Percentiles rank a stretch among this genome's conserved stretches.
These are phyloP conservation scores for Geotria australis DNA, from an alignment of 2,797 vertebrate genomes.

Conservation along the genomic window DNA sequence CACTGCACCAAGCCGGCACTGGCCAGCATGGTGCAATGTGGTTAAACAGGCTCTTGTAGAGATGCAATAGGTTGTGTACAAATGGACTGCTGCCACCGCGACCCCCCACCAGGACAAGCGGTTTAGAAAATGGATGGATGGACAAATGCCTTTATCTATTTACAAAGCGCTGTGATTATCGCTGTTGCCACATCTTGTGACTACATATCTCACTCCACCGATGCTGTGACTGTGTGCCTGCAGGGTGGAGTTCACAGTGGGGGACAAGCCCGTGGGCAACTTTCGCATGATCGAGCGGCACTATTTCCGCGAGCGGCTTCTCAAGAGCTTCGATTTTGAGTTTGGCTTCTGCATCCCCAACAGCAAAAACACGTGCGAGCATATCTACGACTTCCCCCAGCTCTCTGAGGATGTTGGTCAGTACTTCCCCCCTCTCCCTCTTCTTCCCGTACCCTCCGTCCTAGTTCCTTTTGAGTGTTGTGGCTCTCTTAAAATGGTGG, in stretches of 20 bases:
- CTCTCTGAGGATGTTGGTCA: conserved; percentile 82
- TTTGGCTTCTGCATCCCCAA: conserved; percentile 97
- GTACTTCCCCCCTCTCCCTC: conserved; percentile 6
- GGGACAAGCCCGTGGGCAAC: conserved; percentile 82
- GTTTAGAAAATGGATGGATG: no score
- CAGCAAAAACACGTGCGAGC: conserved; percentile 93
- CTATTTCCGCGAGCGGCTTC: conserved; percentile 65
- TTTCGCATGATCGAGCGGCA: conserved; percentile 97
- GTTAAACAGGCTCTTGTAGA: no score
- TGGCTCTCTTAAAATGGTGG: not conserved
- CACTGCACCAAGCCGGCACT: no score
- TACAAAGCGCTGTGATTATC: no score
- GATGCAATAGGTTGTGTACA: no score
- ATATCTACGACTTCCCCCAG: conserved; percentile 84
- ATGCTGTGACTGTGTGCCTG: not conserved
- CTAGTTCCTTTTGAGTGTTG: not conserved
- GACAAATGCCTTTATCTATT: no score
- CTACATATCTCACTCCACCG: no score
- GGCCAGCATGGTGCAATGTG: no score
- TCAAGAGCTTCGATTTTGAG: conserved; percentile 92
- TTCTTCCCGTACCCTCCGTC: not conserved
- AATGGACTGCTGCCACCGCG: no score
- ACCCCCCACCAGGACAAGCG: no score
- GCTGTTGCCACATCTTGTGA: no score
- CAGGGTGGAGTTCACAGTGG: conserved; percentile 94